phyloP scores from a whole-genome alignment of 2,113 vertebrate genomes.

The Misgurnus mizolepis region DNA sequence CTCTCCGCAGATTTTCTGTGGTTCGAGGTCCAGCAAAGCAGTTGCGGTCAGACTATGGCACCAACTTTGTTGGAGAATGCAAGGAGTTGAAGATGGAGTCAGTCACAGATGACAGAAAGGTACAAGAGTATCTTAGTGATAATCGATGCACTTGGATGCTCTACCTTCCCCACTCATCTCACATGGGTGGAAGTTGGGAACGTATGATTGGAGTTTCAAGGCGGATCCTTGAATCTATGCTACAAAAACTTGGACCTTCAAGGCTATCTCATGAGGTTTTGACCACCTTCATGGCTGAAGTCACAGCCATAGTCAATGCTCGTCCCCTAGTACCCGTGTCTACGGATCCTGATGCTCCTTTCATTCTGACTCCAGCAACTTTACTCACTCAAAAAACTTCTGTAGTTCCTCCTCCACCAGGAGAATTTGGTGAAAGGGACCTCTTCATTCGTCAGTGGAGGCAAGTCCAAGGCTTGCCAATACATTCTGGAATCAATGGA shows the following conservation, averaged over 20 bases:
- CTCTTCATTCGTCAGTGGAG: neutral
- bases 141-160: neutral
- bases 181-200: too few relatives aligned
- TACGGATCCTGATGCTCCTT: too few relatives aligned
- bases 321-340: neutral
- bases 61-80: neutral
- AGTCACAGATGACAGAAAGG: too few relatives aligned
- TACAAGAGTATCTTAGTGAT: neutral
- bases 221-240: too few relatives aligned
- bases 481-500: conserved; percentile 31
- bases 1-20: conserved; percentile 9
- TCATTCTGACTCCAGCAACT: too few relatives aligned
- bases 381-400: too few relatives aligned
- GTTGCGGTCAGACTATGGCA: conserved; percentile 23
- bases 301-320: conserved; percentile 2
- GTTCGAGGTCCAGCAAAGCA: conserved; percentile 1
- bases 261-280: neutral
- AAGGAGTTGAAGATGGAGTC: neutral
- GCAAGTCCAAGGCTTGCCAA: neutral
- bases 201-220: too few relatives aligned
- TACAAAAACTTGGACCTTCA: too few relatives aligned
- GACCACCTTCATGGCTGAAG: conserved; percentile 5
- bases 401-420: too few relatives aligned
- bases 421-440: neutral
- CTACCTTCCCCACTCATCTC: neutral